Percentiles rank a stretch among this genome's conserved stretches.
phyloP scores from a whole-genome alignment of 2,888 invertebrate species.

The Phengaris arion region DNA sequence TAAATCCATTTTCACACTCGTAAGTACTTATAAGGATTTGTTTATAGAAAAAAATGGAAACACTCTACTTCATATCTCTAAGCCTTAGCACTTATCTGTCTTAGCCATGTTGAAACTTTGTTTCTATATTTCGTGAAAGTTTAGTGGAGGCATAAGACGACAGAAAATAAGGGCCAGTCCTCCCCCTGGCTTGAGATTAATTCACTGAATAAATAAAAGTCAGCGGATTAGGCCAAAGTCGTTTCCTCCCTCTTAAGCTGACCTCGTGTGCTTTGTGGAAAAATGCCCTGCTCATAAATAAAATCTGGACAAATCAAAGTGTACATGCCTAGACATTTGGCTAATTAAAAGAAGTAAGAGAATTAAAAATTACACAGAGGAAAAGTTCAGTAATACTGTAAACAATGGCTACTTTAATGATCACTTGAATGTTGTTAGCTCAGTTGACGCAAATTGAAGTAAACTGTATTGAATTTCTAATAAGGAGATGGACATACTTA shows the following conservation, averaged over 20 bases:
- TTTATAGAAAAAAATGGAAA: not conserved
- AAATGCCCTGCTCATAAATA: constrained; percentile 75
- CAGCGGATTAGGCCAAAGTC: constrained; percentile 78
- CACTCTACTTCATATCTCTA: constrained; percentile 17
- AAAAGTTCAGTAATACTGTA: too few species aligned
- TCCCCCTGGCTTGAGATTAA: constrained; percentile 71
- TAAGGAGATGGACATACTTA: too few species aligned
- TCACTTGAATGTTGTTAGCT: too few species aligned
- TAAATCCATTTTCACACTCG: too few species aligned
- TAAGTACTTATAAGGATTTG: not conserved
- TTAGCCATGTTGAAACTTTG: constrained; percentile 25
- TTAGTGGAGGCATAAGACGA: constrained; percentile 43
- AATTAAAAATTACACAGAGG: not conserved
- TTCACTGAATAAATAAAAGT: constrained; percentile 80
- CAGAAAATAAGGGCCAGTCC: constrained; percentile 68
- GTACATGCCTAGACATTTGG: constrained; percentile 32
- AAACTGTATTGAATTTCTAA: too few species aligned
- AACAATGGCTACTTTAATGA: too few species aligned
- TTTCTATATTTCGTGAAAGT: constrained; percentile 29
- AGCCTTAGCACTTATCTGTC: constrained; percentile 26
- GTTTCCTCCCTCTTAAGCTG: constrained; percentile 77
- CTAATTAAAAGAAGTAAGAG: constrained; percentile 32
- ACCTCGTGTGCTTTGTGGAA: constrained; percentile 77
- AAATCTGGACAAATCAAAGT: constrained; percentile 67
- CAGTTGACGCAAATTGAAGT: too few species aligned